phyloP scores from a whole-genome alignment of 1,140 invertebrate genomes.

The Saccostrea glomerata region DNA sequence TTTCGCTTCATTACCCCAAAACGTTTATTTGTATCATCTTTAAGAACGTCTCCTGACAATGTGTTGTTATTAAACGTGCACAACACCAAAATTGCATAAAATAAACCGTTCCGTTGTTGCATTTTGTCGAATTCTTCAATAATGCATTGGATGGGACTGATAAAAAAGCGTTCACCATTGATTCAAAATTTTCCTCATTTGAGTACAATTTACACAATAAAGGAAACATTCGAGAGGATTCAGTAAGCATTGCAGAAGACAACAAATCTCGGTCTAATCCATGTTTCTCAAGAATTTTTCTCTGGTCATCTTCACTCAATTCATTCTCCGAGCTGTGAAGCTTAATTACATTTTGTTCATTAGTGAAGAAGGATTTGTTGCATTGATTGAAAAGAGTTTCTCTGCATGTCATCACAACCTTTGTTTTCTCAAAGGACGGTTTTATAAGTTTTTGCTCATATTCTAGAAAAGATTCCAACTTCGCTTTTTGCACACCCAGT shows the following conservation, averaged over 20 bases:
- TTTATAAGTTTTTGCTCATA: not conserved
- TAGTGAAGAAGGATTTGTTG: not conserved
- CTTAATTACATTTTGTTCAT: not conserved
- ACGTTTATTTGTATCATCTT: not conserved
- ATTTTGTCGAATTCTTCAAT: not conserved
- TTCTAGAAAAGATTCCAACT: not conserved
- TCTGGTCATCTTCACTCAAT: not conserved
- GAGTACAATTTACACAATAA: not conserved
- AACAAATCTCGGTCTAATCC: not conserved
- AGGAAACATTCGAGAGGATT: not conserved
- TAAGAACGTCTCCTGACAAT: not conserved
- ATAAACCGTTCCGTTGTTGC: not conserved
- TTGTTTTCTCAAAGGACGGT: not conserved
- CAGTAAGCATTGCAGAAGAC: not conserved
- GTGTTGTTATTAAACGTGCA: not conserved
- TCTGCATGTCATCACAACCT: not conserved
- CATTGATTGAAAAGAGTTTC: not conserved
- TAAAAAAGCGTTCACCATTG: not conserved
- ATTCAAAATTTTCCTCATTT: not conserved
- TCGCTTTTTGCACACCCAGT: not conserved
- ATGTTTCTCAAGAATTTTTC: not conserved
- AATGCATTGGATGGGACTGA: no score
- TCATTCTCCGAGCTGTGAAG: not conserved
- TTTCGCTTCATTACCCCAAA: not conserved
- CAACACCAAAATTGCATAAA: not conserved